These are phyloP conservation scores for Aricia agestis DNA, from an alignment of 1,140 invertebrate species.

Conservation along the genomic window DNA sequence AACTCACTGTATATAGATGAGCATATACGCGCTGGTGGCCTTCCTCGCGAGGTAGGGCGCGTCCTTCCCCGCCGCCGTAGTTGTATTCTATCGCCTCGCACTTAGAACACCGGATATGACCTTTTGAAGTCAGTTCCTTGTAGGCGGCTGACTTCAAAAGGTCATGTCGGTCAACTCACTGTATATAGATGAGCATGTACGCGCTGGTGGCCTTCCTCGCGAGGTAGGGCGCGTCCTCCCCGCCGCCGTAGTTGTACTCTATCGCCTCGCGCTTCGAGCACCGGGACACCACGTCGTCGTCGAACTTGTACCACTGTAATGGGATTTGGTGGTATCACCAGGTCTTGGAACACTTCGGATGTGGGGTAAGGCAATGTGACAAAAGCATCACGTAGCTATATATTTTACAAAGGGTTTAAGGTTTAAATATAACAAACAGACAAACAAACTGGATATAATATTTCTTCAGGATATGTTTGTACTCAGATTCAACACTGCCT, in stretches of 20 bases:
- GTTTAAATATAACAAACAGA: no score
- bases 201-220: slow-evolving; percentile 98
- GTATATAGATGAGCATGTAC: slow-evolving; percentile 99
- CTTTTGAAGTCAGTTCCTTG: no score
- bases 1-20: slow-evolving; percentile 94
- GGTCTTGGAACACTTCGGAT: no score
- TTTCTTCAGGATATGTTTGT: no score
- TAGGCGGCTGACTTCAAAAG: no score
- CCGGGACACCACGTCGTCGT: slow-evolving; percentile 98
- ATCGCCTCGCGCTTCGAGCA: slow-evolving; percentile 97
- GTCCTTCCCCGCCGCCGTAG: slow-evolving; percentile 97
- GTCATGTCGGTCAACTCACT: slow-evolving; percentile 58
- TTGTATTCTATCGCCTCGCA: slow-evolving; percentile 97
- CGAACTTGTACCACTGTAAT: slow-evolving; percentile 98
- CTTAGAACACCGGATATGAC: slow-evolving; percentile 87
- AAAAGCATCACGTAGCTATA: no score
- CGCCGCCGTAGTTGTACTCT: slow-evolving; percentile 98
- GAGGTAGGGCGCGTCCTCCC: slow-evolving; percentile 93
- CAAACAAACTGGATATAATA: no score
- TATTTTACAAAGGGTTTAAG: no score
- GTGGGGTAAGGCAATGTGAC: no score
- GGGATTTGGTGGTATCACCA: neutral
- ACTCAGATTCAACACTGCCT: no score
- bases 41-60: slow-evolving; percentile 92
- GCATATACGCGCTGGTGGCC: slow-evolving; percentile 99